Base-by-base conservation (phyloP, 2,797 vertebrate species). In the Rousettus madagascariensis region DNA sequence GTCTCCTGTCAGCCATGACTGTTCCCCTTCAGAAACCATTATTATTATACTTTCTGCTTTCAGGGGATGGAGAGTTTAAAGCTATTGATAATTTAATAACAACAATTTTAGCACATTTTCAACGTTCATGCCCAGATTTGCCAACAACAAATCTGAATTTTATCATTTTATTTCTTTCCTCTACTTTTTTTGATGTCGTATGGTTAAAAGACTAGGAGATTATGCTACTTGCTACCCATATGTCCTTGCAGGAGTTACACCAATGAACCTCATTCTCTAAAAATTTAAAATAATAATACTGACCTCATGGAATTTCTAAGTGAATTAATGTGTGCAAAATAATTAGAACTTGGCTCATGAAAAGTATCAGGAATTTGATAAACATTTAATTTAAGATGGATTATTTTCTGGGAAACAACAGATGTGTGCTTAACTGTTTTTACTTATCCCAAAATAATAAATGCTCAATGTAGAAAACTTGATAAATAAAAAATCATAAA, bases 1-100 rank as follows among this genome's bases (percentile, higher is more conserved):
- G 79, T 86, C 53, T 79, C 92, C 74, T 94, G 86, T 83, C 86
- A 97, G 86, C 93, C 91, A 75, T 94, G 90, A 96, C 83, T 75
- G 28, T 43, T 91, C 51, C 57, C 75, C 57, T 93, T 96, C 69
- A 83, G 91, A 91, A 63, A 79, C 5, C 33, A 75, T 93, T 96
- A 94, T 90, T 85, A 82, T 87, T 85, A 88, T 74, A 80, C 36
- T 93, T 94, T 87, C 30, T 91, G 65, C 72, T 91, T 93, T 75
- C 69, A 86, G 66, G 41, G 16, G 24, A 94, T 33, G 26, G 49
- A 91, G 74, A 90, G 77, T 95, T 90, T 92, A 91, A 86, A 94
- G 75, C 66, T 79, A 93, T 49, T 83, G 51, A 74, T 65, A 72
- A 10, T 30, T 91, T 79, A 85, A 74, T 61, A 75, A 49, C 12